phyloP scores from a whole-genome alignment of 2,113 vertebrate genomes.

The Chaenocephalus aceratus region DNA sequence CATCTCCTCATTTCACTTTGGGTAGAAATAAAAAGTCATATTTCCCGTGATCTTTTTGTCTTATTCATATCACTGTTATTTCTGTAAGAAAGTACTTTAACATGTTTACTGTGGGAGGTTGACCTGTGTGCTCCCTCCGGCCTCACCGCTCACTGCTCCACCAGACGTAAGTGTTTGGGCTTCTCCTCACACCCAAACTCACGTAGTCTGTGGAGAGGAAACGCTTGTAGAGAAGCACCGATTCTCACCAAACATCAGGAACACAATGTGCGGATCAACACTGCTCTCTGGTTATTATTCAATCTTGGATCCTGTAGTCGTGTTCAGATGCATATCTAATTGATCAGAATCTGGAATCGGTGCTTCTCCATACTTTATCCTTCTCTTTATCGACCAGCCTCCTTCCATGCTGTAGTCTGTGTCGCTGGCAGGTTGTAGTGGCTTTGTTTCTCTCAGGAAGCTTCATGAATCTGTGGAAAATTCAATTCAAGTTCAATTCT shows the following conservation, averaged over 20 bases:
- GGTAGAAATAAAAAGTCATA: too few species aligned
- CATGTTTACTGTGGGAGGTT: not conserved
- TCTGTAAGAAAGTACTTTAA: too few species aligned
- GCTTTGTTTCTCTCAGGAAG: too few species aligned
- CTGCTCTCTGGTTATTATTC: not conserved
- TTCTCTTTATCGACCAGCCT: conserved; percentile 5
- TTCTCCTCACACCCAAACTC: conserved; percentile 20
- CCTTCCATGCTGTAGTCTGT: too few species aligned
- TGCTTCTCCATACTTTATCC: conserved; percentile 45
- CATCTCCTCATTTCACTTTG: too few species aligned
- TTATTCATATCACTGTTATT: not conserved
- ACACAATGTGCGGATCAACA: not conserved
- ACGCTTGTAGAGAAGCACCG: conserved; percentile 43
- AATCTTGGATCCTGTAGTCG: not conserved
- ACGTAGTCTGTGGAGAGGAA: too few species aligned
- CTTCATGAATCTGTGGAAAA: too few species aligned
- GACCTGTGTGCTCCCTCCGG: conserved; percentile 47
- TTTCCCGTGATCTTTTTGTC: not conserved
- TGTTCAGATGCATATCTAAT: not conserved
- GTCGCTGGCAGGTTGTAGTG: too few species aligned
- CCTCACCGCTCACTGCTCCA: conserved; percentile 61
- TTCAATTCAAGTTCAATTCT: too few species aligned
- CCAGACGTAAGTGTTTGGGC: conserved; percentile 72
- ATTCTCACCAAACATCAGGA: not conserved
- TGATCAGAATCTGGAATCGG: not conserved